Percentiles rank a stretch among this genome's conserved stretches.
Conservation (phyloP, 2,888 invertebrate species). For the Monoplex corrugatus region DNA sequence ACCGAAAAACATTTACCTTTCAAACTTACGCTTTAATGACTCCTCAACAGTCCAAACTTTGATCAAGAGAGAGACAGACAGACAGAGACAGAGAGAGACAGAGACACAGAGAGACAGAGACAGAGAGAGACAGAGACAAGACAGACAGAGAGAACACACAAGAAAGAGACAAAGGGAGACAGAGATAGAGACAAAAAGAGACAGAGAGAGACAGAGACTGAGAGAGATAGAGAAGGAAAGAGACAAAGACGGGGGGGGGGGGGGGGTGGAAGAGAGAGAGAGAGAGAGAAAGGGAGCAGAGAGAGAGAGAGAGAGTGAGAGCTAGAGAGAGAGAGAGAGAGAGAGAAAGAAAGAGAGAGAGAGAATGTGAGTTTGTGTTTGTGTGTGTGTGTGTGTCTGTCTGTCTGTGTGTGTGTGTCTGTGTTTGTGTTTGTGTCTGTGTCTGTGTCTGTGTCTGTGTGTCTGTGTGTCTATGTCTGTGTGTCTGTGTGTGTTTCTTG, state of each 20-base stretch:
- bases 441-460: too few relatives aligned
- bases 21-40: too few relatives aligned
- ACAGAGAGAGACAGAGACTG: neutral
- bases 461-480: too few relatives aligned
- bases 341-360: neutral
- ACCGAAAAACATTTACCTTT: too few relatives aligned
- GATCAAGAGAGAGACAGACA: slow-evolving; percentile 17
- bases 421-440: too few relatives aligned
- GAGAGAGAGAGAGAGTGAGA: neutral
- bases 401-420: too few relatives aligned
- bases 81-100: neutral
- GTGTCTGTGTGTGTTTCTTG: too few relatives aligned
- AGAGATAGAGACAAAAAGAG: neutral
- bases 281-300: neutral
- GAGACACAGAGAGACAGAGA: neutral
- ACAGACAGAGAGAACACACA: neutral
- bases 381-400: too few relatives aligned
- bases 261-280: neutral
- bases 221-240: neutral
- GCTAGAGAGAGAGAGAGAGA: neutral
- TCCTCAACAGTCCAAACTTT: too few relatives aligned
- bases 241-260: neutral
- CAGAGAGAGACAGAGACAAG: neutral
- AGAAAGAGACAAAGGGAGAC: neutral
- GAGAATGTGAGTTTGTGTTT: neutral